These are phyloP conservation scores for Arenaria interpres DNA, from an alignment of 2,113 vertebrate genomes.

Conservation along the genomic window DNA sequence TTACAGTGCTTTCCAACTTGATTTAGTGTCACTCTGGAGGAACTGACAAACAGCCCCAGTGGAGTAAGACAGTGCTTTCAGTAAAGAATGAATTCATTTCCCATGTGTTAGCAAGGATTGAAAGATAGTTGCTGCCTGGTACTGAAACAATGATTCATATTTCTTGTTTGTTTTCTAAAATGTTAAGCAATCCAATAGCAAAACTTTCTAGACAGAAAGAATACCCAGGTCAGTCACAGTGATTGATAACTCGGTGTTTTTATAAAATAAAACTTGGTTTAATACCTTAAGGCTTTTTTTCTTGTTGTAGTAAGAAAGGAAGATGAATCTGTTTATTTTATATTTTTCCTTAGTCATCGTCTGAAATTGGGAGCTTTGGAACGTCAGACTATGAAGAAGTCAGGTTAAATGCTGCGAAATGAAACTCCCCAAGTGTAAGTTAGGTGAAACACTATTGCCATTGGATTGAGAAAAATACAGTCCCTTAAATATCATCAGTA, in stretches of 20 bases:
- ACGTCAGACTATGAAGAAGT: background rate
- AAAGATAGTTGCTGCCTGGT: constrained; percentile 13
- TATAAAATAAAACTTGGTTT: background rate
- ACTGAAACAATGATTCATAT: constrained; percentile 21
- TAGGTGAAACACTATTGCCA: background rate
- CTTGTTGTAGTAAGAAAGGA: background rate
- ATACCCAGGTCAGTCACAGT: background rate
- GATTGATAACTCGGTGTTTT: background rate
- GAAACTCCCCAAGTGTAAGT: background rate
- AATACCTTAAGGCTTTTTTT: background rate
- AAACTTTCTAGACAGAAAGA: background rate
- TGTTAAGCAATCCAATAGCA: background rate
- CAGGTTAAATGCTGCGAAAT: background rate
- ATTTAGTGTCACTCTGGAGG: constrained; percentile 75
- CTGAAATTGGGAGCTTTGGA: background rate
- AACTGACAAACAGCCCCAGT: constrained; percentile 71
- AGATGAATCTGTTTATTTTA: background rate
- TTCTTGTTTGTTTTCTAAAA: constrained; percentile 41
- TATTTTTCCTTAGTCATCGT: background rate
- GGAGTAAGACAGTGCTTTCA: constrained; percentile 62
- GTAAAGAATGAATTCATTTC: constrained; percentile 55
- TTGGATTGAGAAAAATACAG: background rate
- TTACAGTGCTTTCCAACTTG: constrained; percentile 71
- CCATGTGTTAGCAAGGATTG: constrained; percentile 23
- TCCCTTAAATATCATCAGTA: background rate